Evolutionary conservation across 1,140 invertebrate species (phyloP), one percentile per base, ranked within the genome.

Genomic region (Heterodera schachtii): DNA sequence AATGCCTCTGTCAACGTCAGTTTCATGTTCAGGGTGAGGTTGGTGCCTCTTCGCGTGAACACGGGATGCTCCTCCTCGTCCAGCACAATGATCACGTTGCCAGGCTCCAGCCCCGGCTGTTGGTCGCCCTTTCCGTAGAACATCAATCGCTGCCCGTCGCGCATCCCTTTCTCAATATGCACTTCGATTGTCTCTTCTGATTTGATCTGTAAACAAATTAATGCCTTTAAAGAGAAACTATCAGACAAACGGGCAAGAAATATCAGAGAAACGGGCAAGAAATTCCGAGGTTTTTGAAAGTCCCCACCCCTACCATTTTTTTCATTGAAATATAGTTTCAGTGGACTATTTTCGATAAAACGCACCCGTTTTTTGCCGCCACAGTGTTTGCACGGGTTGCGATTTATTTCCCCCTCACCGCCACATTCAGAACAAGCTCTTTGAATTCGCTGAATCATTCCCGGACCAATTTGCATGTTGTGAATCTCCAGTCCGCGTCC

Each of bases 121-220:
- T 99, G 96, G 92, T 99, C 97, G 67, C 97, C 98, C 76, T 89
- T 85, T 8, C 96, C 96, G 80, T 92, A 92, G 87, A 99, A 98
- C 5, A 94, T 92, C 79, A 99, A 97, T 91, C 95, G 98, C 89
- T 99, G 96, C 1, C 95, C 96, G 91, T 99, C 96, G 70, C 93
- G 92, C 97, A 98, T 99, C 74, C 92, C 92, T 91, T 97, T 97
- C 87, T 99, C 96, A 74, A 99, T 94, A 90, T 98, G 95, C 43
- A 99, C 97, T 91, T 99, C 97, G 1, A 99, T 91, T 81, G 98
- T 95, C 91, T 98, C 98, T 69, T 96, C 93, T 86, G 97, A 95
- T 47, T 81, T 75, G 16, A 81, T 64, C 86, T 89, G 64, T 6
- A 85, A 81, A 11, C 13, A 80, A 60, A 11, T 31, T 31, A 31